These are phyloP conservation scores for Anser brachyrhynchus DNA, from an alignment of 2,113 vertebrate genomes.

Conservation along the genomic window DNA sequence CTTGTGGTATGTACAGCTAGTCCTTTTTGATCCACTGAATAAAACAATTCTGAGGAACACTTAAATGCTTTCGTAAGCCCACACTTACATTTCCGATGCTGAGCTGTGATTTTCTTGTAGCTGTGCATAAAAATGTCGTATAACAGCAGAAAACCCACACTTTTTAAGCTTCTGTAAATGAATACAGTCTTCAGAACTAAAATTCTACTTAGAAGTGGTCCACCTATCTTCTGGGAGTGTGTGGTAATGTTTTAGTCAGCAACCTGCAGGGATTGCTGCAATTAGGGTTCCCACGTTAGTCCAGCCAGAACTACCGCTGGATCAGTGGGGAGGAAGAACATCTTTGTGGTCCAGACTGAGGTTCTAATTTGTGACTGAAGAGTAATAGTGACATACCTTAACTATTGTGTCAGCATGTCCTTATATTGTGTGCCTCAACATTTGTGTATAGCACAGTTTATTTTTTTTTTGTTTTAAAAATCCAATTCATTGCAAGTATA, in stretches of 20 bases:
- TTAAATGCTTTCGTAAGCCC: not conserved
- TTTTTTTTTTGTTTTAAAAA: conserved; percentile 45
- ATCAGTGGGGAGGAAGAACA: not conserved
- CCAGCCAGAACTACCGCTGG: not conserved
- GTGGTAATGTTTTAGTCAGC: not conserved
- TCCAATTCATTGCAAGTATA: conserved; percentile 65
- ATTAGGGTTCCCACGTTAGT: accelerated
- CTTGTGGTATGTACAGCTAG: not conserved
- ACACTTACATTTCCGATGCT: accelerated
- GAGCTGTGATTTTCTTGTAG: not conserved
- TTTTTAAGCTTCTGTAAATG: not conserved
- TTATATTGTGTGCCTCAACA: conserved; percentile 57
- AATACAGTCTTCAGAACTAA: not conserved
- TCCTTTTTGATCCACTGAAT: not conserved
- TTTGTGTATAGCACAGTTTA: conserved; percentile 60
- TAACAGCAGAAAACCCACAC: not conserved
- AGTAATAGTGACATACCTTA: conserved; percentile 21
- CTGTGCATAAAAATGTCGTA: not conserved
- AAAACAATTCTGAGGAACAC: not conserved
- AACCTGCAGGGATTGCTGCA: not conserved
- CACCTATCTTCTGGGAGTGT: not conserved
- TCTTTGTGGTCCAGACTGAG: not conserved
- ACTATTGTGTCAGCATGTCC: conserved; percentile 57
- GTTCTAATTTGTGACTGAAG: not conserved
- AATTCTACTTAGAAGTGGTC: accelerated